A percentile compares a stretch with the other conserved stretches of the same genome.
These are phyloP conservation scores for Malurus elegans DNA, from an alignment of 2,113 vertebrate genomes.

Conservation along the genomic window DNA sequence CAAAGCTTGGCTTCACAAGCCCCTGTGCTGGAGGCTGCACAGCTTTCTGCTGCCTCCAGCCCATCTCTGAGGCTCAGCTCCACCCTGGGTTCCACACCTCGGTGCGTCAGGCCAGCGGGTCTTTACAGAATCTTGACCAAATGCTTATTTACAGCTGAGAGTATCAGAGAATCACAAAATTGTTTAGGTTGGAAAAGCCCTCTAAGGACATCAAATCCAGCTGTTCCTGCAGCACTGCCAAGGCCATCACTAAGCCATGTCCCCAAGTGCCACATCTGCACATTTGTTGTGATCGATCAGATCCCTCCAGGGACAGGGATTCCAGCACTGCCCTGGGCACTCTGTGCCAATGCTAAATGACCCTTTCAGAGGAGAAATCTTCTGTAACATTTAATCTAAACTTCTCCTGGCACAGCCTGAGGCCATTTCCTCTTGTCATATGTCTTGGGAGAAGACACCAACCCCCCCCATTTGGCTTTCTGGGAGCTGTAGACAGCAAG, in stretches of 20 bases:
- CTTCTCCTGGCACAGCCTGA: background rate
- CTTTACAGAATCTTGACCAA: background rate
- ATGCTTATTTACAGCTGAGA: fast-evolving
- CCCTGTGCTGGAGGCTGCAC: background rate
- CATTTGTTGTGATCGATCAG: too few species aligned
- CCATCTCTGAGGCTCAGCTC: background rate
- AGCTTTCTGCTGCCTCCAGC: background rate
- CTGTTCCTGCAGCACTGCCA: background rate
- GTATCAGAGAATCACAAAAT: background rate
- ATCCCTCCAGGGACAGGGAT: background rate
- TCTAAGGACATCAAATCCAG: background rate
- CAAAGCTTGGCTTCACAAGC: background rate
- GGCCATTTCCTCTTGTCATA: background rate
- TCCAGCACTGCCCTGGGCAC: background rate
- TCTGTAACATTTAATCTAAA: background rate
- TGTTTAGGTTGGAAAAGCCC: background rate
- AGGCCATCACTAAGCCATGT: background rate
- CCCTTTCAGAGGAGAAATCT: background rate
- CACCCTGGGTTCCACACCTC: fast-evolving
- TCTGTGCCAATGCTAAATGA: background rate
- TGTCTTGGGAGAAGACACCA: background rate
- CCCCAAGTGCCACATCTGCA: background rate
- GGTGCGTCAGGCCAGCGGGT: fast-evolving
- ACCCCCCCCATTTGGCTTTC: background rate
- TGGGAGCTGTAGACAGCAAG: background rate